Base-by-base conservation (phyloP, 2,797 vertebrate genomes). In the Pseudochromis fuscus region DNA sequence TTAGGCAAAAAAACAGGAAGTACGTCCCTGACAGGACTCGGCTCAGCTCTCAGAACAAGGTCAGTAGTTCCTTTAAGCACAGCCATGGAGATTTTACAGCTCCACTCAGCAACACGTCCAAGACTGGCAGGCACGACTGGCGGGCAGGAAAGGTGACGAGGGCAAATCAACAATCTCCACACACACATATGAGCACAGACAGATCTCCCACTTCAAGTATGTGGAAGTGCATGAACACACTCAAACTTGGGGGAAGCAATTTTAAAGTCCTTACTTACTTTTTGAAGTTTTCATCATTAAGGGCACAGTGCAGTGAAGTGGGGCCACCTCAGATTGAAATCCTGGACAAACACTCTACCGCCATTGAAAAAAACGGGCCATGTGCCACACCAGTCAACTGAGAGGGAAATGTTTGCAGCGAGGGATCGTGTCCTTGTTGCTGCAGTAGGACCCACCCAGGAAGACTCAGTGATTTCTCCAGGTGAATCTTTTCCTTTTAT, bases 11-110 rank as follows among this genome's bases (percentile, higher is more conserved):
- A 79, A 79, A 75, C 68, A 67, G 80, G 71, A 82, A 76, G 70
- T 56, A 6, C 15, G 7, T 74, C 53, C 53, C 59, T 85, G 82
- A 85, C 84, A 70, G 73, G 72, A 81, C 64, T 75, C 38, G 0
- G 51, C 60, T 50, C 31, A 8, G 52, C 60, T 69, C 53, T 61
- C 48, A 65, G 59, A 82, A 80, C 70, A 85, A 81, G 87, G 83
- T 85, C 83, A 83, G 72, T 28, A 21, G 40, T 81, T 79, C 75
- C 77, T 82, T n/a, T 67, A 55, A 84, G 78, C 55, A 7, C 48
- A 51, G 46, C 66, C 64, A 27, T 28, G 28, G 71, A 85, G 52
- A 75, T 72, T 61, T 77, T 19, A 33, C 33, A 35, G 67, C 70
- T 42, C 67, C 50, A 13, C 74, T 77, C 75, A 77, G 72, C 67